Base-by-base conservation (phyloP, 2,888 invertebrate genomes). In the Rhagium mordax region DNA sequence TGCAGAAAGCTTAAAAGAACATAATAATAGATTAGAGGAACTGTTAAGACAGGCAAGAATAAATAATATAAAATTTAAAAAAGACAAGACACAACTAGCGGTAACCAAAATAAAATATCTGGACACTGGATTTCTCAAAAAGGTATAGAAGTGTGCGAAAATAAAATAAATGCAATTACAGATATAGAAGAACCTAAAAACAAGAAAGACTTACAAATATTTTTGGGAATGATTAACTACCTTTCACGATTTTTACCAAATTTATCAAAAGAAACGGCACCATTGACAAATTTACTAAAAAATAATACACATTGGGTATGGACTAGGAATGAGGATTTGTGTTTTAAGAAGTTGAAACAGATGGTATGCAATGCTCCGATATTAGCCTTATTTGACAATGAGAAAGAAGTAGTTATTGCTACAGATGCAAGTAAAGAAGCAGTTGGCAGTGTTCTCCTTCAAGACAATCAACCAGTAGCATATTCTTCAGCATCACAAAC, bases 191-290 rank as follows among this genome's bases (percentile, higher is more conserved):
- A 15, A 3, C 64, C 64, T 48, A 65, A 48, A 20, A 65, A 65
- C 24, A 49, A 65, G 27, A 65, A 49, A 24, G 51, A 65, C 15
- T 51, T 65, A 15, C 51, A 65, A 49, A 29, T 49, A 65, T 65
- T 65, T 49, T 65, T 49, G 21, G 64, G 64, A 49, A 65, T 65
- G 27, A 49, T 65, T 20, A 65, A 65, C 64, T 65, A 65, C 27
- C 24, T 65, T 8, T 57, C 24, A 57, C n/a, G 27, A 24, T 16
- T 21, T 27, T 10, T 21, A 0, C 7, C 18, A 24, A 27, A 20
- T 20, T 24, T 20, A 24, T 53, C 53, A 21, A 65, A 65, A 27
- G 24, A 65, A 53, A 65, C 48, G 10, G 29, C 51, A n/a, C 21
- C 16, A 24, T 18, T 65, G 21, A 15, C 33, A 18, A 65, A 65